Evolutionary conservation across 2,888 invertebrate species (phyloP).

Genomic region (Campoletis raptor): DNA sequence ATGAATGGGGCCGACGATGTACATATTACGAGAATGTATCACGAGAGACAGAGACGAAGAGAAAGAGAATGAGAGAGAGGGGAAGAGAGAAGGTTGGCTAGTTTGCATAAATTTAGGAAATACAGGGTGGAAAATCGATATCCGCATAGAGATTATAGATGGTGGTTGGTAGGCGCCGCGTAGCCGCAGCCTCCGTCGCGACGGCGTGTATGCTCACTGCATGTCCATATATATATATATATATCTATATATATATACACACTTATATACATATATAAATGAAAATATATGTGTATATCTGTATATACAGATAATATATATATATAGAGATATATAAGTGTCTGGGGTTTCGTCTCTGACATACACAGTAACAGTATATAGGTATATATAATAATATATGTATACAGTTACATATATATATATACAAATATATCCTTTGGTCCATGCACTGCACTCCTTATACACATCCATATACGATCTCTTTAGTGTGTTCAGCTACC

Average conservation of each 20-base stretch:
- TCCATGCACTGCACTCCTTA: conserved; percentile 48
- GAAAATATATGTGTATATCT: neutral
- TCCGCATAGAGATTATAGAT: conserved; percentile 85
- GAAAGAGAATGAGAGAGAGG: conserved; percentile 36
- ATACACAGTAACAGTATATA: conserved; percentile 15
- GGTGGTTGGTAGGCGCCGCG: conserved; percentile 85
- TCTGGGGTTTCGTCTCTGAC: conserved; percentile 59
- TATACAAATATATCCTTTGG: conserved; percentile 40
- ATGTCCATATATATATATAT: conserved; percentile 29
- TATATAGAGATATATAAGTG: conserved; percentile 41
- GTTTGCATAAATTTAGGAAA: conserved; percentile 85
- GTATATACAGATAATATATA: neutral
- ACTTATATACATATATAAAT: conserved; percentile 1
- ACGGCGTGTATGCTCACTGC: conserved; percentile 82
- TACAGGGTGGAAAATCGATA: conserved; percentile 85
- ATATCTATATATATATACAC: conserved; percentile 21
- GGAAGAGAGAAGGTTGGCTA: conserved; percentile 75
- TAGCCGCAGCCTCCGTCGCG: conserved; percentile 85
- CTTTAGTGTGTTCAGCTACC: conserved; percentile 55
- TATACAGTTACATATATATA: conserved; percentile 39
- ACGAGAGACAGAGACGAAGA: conserved; percentile 51
- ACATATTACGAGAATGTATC: conserved; percentile 54
- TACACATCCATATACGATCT: conserved; percentile 20
- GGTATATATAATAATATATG: conserved; percentile 2
- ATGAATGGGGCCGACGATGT: conserved; percentile 81